Evolutionary conservation across 2,888 invertebrate genomes (phyloP), one percentile per base, ranked within the genome.

Genomic region (Nemotelus nigrinus): DNA sequence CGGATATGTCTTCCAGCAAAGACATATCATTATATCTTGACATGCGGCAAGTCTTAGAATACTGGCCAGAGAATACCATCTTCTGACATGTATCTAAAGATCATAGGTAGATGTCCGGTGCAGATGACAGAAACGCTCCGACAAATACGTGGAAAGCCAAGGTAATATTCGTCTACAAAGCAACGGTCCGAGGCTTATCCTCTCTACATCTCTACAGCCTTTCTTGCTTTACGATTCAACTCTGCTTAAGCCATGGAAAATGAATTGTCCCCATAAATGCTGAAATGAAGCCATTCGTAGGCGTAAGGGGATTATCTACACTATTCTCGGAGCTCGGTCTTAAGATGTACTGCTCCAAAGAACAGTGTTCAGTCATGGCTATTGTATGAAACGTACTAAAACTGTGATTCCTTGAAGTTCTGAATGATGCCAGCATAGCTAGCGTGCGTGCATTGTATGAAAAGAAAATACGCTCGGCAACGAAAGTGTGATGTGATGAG

Each of bases 251-350:
- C 64, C 43, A 43, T 44, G 64, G 57, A 44, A 64, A 41, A 64
- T 64, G 45, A 64, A 64, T 44, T 5, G 64, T 64, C 64, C 64
- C 45, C 43, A 64, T 64, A 64, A 64, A 64, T 64, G 64, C 45
- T 64, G 64, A 64, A 64, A 64, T 41, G 64, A 64, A 64, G 64
- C 63, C 63, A 63, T 63, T 43, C 39, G 63, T 63, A 43, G 63
- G 64, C 64, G 43, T 44, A 44, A 63, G 45, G 67, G 67, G 67
- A 67, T 67, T 67, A 67, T 50, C 67, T 67, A 47, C 44, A 48
- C 63, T 63, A 44, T 67, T 48, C 47, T 67, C 8, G 2, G n/a
- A 50, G 39, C 44, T n/a, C 39, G 50, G 50, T 67, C 67, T 47
- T 4, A 10, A 39, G 67, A 67, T n/a, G 25, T 67, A 48, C 47